Conservation (phyloP, 2,797 vertebrate species). For the Neomorphus geoffroyi region DNA sequence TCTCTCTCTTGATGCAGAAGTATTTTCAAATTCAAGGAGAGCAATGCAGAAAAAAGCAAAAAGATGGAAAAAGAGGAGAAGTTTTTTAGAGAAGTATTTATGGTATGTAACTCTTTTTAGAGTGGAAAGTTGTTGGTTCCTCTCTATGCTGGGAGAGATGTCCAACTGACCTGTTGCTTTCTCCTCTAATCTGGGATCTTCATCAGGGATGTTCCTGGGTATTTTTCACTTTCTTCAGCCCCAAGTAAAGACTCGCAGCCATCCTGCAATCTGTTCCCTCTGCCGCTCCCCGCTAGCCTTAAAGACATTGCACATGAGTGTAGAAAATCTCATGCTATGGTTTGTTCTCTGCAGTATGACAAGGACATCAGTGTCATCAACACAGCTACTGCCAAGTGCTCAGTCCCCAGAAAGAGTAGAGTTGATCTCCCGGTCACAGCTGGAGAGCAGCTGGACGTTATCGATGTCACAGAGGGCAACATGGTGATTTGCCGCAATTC, state of each 20-base stretch:
- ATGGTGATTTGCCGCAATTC: conserved; percentile 76
- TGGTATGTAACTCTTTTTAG: conserved; percentile 49
- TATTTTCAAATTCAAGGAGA: conserved; percentile 68
- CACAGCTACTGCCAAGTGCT: conserved; percentile 50
- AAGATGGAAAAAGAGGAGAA: conserved; percentile 75
- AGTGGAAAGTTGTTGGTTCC: background rate
- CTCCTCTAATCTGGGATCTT: background rate
- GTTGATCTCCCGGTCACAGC: conserved; percentile 67
- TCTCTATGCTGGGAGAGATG: background rate
- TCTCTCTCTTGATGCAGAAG: conserved; percentile 36
- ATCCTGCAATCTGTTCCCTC: too few relatives aligned
- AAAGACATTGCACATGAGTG: fast-evolving
- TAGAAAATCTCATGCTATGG: background rate
- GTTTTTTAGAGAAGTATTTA: conserved; percentile 74
- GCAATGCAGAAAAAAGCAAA: conserved; percentile 60
- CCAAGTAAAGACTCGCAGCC: background rate
- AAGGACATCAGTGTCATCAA: conserved; percentile 70
- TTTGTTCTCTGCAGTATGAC: conserved; percentile 58
- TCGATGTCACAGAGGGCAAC: conserved; percentile 61
- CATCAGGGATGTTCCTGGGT: fast-evolving
- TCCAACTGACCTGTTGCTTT: background rate
- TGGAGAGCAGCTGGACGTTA: conserved; percentile 77
- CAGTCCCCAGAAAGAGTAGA: conserved; percentile 49
- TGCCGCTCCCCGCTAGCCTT: background rate
- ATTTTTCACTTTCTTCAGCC: background rate